These are phyloP conservation scores for Microctenopoma lineatum DNA, from an alignment of 2,797 vertebrate genomes.

Conservation along the genomic window DNA sequence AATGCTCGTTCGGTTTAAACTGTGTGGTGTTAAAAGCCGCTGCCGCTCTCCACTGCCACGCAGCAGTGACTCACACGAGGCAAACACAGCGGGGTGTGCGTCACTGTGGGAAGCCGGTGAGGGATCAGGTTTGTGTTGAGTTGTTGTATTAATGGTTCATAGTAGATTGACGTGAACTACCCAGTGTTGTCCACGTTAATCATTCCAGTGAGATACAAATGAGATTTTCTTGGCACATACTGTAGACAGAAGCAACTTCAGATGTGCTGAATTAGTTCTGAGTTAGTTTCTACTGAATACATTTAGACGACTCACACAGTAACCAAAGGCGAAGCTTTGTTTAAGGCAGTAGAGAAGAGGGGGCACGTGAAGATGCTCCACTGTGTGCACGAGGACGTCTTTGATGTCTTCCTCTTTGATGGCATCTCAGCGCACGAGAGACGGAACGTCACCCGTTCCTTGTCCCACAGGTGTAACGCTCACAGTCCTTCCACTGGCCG, in stretches of 20 bases:
- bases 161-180: background rate
- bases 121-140: constrained; percentile 1
- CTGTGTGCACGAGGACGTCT: background rate
- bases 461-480: constrained; percentile 2
- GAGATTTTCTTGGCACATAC: too few species aligned
- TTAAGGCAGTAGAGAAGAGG: constrained; percentile 8
- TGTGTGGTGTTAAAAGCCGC: background rate
- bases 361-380: background rate
- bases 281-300: too few species aligned
- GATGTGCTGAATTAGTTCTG: background rate
- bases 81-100: background rate
- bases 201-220: background rate
- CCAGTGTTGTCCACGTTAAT: background rate
- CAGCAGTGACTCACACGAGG: background rate
- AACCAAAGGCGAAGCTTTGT: constrained; percentile 16
- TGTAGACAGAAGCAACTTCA: background rate
- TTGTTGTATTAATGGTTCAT: background rate
- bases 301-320: too few species aligned
- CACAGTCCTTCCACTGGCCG: background rate
- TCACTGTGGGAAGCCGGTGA: constrained; percentile 4
- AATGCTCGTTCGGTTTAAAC: constrained; percentile 7
- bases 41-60: background rate
- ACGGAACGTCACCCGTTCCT: background rate
- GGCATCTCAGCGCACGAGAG: background rate
- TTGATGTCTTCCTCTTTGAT: background rate